phyloP scores from a whole-genome alignment of 2,113 vertebrate genomes.

The Otolemur garnettii region DNA sequence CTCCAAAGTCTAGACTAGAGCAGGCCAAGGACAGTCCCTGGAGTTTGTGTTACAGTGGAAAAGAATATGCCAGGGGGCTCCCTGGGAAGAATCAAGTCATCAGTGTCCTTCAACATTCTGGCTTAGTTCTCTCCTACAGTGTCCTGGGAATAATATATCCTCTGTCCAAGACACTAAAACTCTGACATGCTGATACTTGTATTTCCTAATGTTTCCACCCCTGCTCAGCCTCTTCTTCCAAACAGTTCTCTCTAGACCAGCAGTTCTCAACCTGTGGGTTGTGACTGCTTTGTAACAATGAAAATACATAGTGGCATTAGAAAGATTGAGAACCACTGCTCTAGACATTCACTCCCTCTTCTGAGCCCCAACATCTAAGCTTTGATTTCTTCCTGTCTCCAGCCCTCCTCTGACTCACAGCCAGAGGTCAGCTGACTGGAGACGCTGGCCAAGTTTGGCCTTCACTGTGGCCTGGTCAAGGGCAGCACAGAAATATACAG shows the following conservation, averaged over 20 bases:
- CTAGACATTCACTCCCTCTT: background rate
- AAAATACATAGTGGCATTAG: no score
- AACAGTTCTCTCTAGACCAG: background rate
- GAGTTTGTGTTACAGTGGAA: slow-evolving; percentile 90
- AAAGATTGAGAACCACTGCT: background rate
- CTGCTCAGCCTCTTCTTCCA: background rate
- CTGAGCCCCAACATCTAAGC: background rate
- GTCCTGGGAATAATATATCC: background rate
- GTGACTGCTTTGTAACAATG: no score
- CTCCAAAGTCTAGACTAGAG: slow-evolving; percentile 86
- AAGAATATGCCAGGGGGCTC: slow-evolving; percentile 84
- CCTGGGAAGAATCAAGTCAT: slow-evolving; percentile 80
- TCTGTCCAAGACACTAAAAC: slow-evolving; percentile 5
- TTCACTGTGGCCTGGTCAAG: slow-evolving; percentile 92
- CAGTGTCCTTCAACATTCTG: background rate
- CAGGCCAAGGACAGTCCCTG: slow-evolving; percentile 79
- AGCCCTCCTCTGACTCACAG: slow-evolving; percentile 86
- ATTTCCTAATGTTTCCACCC: background rate
- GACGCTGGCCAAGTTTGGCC: slow-evolving; percentile 87
- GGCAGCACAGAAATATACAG: slow-evolving; percentile 88
- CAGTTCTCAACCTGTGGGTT: no score
- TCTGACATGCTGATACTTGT: background rate
- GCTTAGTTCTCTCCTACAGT: background rate
- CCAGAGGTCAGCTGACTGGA: slow-evolving; percentile 83
- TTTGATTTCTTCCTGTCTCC: background rate